These are phyloP conservation scores for Cyclina sinensis DNA, from an alignment of 1,140 invertebrate species.

Conservation along the genomic window DNA sequence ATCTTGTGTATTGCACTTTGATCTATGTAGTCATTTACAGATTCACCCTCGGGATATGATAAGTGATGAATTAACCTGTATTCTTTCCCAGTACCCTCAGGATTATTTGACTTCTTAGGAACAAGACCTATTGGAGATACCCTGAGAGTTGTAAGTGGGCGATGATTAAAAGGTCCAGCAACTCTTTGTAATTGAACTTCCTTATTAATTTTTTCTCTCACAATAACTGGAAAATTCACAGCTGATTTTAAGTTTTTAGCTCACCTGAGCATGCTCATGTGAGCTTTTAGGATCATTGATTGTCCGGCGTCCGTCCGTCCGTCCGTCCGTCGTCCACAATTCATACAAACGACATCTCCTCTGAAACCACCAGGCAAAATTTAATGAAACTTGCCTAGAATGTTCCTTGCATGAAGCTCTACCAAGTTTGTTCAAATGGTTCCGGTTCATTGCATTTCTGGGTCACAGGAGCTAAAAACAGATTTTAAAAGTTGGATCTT, in stretches of 20 bases:
- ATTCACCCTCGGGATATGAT: constrained; percentile 9
- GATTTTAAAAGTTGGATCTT: too few species aligned
- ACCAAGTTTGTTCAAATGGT: too few species aligned
- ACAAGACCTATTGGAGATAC: constrained; percentile 43
- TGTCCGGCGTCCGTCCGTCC: too few species aligned
- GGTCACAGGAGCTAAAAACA: too few species aligned
- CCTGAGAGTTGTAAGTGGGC: constrained; percentile 16
- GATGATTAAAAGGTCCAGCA: constrained; percentile 10
- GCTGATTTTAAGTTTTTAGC: constrained; percentile 52
- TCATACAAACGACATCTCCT: too few species aligned
- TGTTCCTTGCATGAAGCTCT: too few species aligned
- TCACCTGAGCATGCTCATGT: too few species aligned
- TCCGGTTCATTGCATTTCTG: too few species aligned
- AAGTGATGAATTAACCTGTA: constrained; percentile 43
- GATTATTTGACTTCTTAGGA: constrained; percentile 15
- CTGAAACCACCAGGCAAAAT: too few species aligned
- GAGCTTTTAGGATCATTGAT: too few species aligned
- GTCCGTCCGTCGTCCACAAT: too few species aligned
- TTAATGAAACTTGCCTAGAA: too few species aligned
- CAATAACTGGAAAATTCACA: background rate
- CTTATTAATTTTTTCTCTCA: constrained; percentile 40
- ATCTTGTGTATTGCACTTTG: constrained; percentile 65
- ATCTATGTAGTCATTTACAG: constrained; percentile 69
- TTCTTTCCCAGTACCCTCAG: background rate
- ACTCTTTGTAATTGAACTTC: constrained; percentile 25